These are phyloP conservation scores for Trichogramma evanescens DNA, from an alignment of 2,888 invertebrate genomes.

Conservation along the genomic window DNA sequence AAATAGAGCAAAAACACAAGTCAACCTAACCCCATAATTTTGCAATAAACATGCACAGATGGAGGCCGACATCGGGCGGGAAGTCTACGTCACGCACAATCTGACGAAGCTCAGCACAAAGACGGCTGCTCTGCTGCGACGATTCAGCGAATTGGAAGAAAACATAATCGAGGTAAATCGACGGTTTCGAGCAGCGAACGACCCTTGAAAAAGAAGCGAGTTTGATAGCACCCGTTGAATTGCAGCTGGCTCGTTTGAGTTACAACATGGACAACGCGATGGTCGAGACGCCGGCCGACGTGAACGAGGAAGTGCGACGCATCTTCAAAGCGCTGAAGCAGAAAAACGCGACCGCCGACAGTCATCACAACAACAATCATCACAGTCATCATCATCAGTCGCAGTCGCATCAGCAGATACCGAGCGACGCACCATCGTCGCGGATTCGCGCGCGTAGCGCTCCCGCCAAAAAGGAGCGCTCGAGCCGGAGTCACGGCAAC, in stretches of 20 bases:
- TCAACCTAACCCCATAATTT: neutral
- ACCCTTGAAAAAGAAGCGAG: neutral
- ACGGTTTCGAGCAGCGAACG: neutral
- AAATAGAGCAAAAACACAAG: neutral
- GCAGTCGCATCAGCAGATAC: neutral
- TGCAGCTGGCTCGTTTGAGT: constrained; percentile 36
- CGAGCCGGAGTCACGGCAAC: neutral
- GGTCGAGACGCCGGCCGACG: constrained; percentile 36
- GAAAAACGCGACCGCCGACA: neutral
- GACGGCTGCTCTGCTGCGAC: constrained; percentile 24
- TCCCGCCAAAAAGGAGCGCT: neutral
- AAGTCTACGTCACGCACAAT: constrained; percentile 35
- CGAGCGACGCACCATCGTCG: neutral
- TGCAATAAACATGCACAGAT: constrained; percentile 26
- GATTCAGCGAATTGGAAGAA: constrained; percentile 33
- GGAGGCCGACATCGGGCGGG: constrained; percentile 34
- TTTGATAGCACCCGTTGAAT: neutral
- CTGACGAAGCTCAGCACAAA: constrained; percentile 33
- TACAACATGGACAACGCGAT: constrained; percentile 36
- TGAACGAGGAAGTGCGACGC: constrained; percentile 37
- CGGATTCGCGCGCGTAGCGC: neutral
- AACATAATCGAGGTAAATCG: constrained; percentile 34
- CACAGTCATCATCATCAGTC: neutral
- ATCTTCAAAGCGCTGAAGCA: constrained; percentile 14
- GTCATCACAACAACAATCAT: too few relatives aligned